A percentile compares a stretch with the other conserved stretches of the same genome.
phyloP scores from a whole-genome alignment of 2,113 vertebrate genomes.

The Nothobranchius kuhntae region DNA sequence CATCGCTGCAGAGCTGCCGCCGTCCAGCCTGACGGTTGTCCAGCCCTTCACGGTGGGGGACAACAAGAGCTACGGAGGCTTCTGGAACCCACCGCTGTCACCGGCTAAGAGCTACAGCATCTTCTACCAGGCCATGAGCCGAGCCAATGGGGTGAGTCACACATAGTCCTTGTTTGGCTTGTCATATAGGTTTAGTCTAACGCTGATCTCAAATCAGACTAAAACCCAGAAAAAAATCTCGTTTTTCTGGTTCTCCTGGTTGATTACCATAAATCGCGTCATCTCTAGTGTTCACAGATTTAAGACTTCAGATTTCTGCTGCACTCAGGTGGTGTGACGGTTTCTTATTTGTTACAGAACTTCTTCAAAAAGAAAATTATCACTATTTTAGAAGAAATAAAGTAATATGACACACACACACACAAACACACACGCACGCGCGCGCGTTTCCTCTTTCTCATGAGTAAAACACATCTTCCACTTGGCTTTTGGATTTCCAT shows the following conservation, averaged over 20 bases:
- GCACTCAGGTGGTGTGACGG: too few species aligned
- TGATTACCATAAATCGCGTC: too few species aligned
- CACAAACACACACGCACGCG: not conserved
- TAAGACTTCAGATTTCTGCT: too few species aligned
- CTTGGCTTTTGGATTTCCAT: constrained; percentile 45
- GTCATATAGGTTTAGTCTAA: too few species aligned
- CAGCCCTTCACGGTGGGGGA: constrained; percentile 96
- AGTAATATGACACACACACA: not conserved
- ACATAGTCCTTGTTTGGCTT: not conserved
- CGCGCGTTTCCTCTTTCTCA: constrained; percentile 25
- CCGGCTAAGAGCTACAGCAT: constrained; percentile 98
- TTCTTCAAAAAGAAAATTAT: too few species aligned
- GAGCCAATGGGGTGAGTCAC: constrained; percentile 91
- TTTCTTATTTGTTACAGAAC: too few species aligned
- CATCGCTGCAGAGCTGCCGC: constrained; percentile 92
- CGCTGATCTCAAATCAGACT: too few species aligned
- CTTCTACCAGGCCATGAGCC: constrained; percentile 96
- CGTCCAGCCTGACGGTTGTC: constrained; percentile 85
- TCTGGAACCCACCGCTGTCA: constrained; percentile 95
- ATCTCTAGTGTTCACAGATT: too few species aligned
- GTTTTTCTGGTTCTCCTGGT: not conserved
- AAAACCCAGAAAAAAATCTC: too few species aligned
- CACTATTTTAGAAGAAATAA: too few species aligned
- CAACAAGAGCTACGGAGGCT: constrained; percentile 97
- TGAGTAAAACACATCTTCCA: constrained; percentile 51